Percentiles rank a stretch among this genome's conserved stretches.
These are phyloP conservation scores for Mesorhabditis spiculigera DNA, from an alignment of 2,888 invertebrate species.

Conservation along the genomic window DNA sequence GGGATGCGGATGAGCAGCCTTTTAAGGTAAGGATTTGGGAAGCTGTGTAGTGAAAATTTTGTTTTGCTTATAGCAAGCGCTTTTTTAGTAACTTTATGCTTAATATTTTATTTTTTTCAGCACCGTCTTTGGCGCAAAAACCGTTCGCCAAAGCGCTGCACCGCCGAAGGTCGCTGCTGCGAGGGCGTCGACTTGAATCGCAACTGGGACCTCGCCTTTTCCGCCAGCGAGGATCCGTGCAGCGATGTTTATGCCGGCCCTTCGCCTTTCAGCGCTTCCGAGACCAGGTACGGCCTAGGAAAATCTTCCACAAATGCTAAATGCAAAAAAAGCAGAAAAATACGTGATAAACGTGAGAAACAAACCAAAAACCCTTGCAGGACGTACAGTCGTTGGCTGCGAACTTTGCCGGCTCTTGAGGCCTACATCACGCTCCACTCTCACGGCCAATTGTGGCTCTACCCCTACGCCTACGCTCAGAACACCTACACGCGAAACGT, in stretches of 20 bases:
- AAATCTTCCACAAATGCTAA: too few species aligned
- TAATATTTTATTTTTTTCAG: not conserved
- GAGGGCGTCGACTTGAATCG: not conserved
- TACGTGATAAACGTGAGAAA: too few species aligned
- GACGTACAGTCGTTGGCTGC: not conserved
- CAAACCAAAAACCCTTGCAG: not conserved
- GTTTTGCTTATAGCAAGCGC: not conserved
- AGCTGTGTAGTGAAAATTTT: not conserved
- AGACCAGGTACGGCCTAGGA: not conserved
- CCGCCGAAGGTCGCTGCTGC: not conserved
- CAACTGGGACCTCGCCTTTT: slow-evolving; percentile 2
- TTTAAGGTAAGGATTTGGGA: not conserved
- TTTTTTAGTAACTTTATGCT: not conserved
- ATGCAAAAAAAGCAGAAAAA: too few species aligned
- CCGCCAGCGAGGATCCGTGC: not conserved
- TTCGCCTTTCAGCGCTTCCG: not conserved
- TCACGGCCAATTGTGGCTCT: slow-evolving; percentile 2
- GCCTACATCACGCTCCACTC: slow-evolving; percentile 2
- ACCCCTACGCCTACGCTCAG: slow-evolving; percentile 3
- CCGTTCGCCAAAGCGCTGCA: not conserved
- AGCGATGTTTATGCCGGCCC: not conserved
- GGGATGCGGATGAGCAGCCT: not conserved
- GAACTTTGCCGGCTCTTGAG: not conserved
- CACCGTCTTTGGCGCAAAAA: slow-evolving; percentile 2
- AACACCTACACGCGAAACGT: not conserved